A percentile compares a stretch with the other conserved stretches of the same genome.
phyloP scores from a whole-genome alignment of 2,797 vertebrate species.

The Semotilus atromaculatus region DNA sequence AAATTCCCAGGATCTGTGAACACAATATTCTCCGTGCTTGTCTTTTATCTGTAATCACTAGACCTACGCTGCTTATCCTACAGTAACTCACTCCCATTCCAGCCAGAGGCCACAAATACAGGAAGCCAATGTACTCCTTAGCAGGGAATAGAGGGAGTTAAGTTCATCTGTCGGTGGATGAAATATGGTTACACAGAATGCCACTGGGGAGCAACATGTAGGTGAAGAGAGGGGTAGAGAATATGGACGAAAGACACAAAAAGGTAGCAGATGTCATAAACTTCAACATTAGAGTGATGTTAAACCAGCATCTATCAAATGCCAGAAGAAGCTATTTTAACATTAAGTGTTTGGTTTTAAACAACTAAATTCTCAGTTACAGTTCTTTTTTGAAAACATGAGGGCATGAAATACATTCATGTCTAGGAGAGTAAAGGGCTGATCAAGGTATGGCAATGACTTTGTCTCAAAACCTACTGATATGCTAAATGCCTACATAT shows the following conservation, averaged over 20 bases:
- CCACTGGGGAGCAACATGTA: conserved; percentile 60
- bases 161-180: conserved; percentile 55
- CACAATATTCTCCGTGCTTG: conserved; percentile 69
- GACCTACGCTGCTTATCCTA: conserved; percentile 69
- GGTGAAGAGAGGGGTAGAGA: conserved; percentile 61
- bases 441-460: not conserved
- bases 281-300: conserved; percentile 68
- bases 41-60: conserved; percentile 66
- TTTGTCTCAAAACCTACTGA: not conserved
- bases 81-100: conserved; percentile 69
- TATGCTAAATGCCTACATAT: not conserved
- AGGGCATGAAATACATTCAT: conserved; percentile 1
- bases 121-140: conserved; percentile 74
- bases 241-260: conserved; percentile 58
- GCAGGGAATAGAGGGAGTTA: conserved; percentile 67
- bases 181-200: conserved; percentile 69
- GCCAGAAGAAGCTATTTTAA: not conserved
- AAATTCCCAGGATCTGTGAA: conserved; percentile 72
- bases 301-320: conserved; percentile 50
- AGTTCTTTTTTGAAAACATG: not conserved
- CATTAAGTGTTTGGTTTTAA: not conserved
- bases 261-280: conserved; percentile 70
- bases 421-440: not conserved
- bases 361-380: not conserved
- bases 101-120: conserved; percentile 72